These are phyloP conservation scores for Spodoptera littoralis DNA, from an alignment of 2,888 invertebrate genomes.

Conservation along the genomic window DNA sequence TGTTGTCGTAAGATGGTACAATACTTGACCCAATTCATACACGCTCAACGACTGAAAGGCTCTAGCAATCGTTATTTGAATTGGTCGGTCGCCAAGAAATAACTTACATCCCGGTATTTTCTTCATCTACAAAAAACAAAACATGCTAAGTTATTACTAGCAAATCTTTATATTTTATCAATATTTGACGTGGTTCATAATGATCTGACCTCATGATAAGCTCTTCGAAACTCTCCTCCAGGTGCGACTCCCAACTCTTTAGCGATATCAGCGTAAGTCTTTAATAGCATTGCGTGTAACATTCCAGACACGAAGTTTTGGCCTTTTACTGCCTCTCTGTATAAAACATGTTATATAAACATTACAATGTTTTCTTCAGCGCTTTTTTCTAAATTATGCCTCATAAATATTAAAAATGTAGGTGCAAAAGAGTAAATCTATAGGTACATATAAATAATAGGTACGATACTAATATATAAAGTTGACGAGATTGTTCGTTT, in stretches of 20 bases:
- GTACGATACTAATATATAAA: too few relatives aligned
- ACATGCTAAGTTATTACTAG: too few relatives aligned
- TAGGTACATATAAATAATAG: too few relatives aligned
- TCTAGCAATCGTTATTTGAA: conserved; percentile 83
- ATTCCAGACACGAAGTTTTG: conserved; percentile 83
- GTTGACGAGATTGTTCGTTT: too few relatives aligned
- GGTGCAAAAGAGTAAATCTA: too few relatives aligned
- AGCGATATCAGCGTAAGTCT: conserved; percentile 85
- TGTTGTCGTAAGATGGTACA: conserved; percentile 80
- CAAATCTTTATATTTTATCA: too few relatives aligned
- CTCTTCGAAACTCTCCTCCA: conserved; percentile 84
- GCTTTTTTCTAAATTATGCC: too few relatives aligned
- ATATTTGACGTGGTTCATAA: not conserved
- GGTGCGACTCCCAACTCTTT: conserved; percentile 85
- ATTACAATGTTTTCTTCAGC: too few relatives aligned
- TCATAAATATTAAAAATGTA: too few relatives aligned
- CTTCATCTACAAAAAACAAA: conserved; percentile 78
- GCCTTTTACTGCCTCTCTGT: conserved; percentile 81
- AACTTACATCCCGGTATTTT: conserved; percentile 84
- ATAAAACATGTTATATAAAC: not conserved
- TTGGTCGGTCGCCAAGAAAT: conserved; percentile 83
- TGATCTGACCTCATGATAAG: conserved; percentile 80
- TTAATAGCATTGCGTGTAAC: conserved; percentile 84
- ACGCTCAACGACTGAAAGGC: conserved; percentile 82
- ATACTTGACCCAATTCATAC: conserved; percentile 82